A percentile compares a stretch with the other conserved stretches of the same genome.
Evolutionary conservation across 2,797 vertebrate species (phyloP).

Genomic region (Phylloscopus collybita): DNA sequence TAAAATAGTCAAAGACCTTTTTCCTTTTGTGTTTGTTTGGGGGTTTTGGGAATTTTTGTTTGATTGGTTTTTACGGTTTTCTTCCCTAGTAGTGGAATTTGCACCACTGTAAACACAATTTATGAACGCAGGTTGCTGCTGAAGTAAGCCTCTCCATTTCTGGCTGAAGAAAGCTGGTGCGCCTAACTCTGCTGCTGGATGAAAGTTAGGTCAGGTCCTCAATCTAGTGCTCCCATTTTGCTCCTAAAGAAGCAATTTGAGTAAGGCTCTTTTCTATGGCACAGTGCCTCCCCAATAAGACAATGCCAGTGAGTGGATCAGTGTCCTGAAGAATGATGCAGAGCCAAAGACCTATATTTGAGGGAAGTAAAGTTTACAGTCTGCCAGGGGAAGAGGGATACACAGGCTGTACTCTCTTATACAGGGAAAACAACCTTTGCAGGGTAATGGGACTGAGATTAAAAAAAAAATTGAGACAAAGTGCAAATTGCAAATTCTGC

Average conservation of each 20-base stretch:
- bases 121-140: neutral
- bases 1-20: neutral
- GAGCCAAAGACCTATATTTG: neutral
- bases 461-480: neutral
- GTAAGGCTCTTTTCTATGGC: neutral
- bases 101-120: neutral
- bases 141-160: neutral
- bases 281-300: neutral
- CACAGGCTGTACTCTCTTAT: neutral
- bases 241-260: neutral
- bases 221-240: neutral
- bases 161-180: neutral
- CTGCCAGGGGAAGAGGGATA: neutral
- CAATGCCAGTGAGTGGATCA: neutral
- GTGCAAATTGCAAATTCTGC: neutral
- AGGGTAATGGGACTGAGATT: neutral
- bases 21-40: neutral
- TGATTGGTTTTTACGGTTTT: neutral
- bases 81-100: neutral
- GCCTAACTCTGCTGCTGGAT: neutral
- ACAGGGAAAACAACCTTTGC: neutral
- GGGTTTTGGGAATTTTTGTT: rapidly evolving
- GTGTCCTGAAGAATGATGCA: neutral
- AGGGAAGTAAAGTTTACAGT: neutral
- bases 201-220: neutral